A percentile compares a stretch with the other conserved stretches of the same genome.
These are phyloP conservation scores for Drosophila phalerata DNA, from an alignment of 2,888 invertebrate species.

Conservation along the genomic window DNA sequence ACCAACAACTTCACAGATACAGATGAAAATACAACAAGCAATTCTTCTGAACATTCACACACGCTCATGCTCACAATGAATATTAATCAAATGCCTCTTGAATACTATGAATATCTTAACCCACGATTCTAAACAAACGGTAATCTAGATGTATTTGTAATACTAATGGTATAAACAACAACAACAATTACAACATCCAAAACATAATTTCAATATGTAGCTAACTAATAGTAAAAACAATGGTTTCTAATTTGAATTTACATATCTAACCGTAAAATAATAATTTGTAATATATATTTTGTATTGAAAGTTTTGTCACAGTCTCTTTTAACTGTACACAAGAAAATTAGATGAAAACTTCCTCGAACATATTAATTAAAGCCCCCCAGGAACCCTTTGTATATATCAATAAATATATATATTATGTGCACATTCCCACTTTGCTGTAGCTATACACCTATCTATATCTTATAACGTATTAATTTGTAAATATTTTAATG, in stretches of 20 bases:
- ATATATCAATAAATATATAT: conserved; percentile 50
- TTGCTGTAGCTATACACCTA: conserved; percentile 65
- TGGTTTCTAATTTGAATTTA: conserved; percentile 70
- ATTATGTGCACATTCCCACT: conserved; percentile 57
- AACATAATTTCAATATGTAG: conserved; percentile 70
- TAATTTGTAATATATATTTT: conserved; percentile 62
- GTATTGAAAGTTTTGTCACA: conserved; percentile 40
- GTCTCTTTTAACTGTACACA: conserved; percentile 29
- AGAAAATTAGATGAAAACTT: conserved; percentile 47
- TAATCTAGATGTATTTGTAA: conserved; percentile 61
- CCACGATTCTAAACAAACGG: conserved; percentile 70
- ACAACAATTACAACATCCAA: conserved; percentile 35
- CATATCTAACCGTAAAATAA: conserved; percentile 70
- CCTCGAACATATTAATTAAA: conserved; percentile 38
- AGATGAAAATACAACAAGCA: conserved; percentile 52
- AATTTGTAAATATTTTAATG: conserved; percentile 80
- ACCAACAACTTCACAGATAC: conserved; percentile 55
- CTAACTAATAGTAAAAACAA: conserved; percentile 77
- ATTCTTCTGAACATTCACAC: conserved; percentile 86
- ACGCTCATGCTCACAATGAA: conserved; percentile 86
- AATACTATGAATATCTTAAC: conserved; percentile 76
- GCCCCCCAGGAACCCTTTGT: conserved; percentile 60
- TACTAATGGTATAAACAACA: conserved; percentile 75
- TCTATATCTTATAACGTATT: conserved; percentile 54
- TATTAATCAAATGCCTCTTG: conserved; percentile 72